phyloP scores from a whole-genome alignment of 1,140 invertebrate genomes.

The Cepaea nemoralis region DNA sequence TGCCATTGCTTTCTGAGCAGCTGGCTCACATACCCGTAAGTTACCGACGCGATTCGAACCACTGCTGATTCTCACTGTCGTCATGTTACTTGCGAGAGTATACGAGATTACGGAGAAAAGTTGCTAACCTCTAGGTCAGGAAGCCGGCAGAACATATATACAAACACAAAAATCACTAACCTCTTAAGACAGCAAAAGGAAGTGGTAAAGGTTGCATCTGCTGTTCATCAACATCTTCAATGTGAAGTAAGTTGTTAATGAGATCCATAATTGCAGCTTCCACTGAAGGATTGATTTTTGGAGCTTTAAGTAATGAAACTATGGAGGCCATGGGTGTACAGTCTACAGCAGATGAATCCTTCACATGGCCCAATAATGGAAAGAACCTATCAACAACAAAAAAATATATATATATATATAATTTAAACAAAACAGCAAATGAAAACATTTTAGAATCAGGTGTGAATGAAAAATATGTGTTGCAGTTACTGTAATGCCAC shows the following conservation, averaged over 20 bases:
- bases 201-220: background rate
- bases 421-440: background rate
- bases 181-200: background rate
- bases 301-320: slow-evolving; percentile 79
- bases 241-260: slow-evolving; percentile 83
- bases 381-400: slow-evolving; percentile 80
- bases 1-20: too few species aligned
- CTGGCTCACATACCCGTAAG: too few species aligned
- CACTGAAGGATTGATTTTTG: slow-evolving; percentile 78
- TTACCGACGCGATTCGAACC: too few species aligned
- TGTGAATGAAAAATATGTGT: too few species aligned
- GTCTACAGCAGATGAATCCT: slow-evolving; percentile 36
- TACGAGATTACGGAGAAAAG: too few species aligned
- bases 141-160: too few species aligned
- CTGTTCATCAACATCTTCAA: slow-evolving; percentile 48
- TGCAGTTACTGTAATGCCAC: too few species aligned
- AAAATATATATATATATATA: slow-evolving; percentile 2
- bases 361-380: slow-evolving; percentile 78
- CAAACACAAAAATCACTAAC: too few species aligned
- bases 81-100: too few species aligned
- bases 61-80: too few species aligned
- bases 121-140: too few species aligned
- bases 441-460: background rate
- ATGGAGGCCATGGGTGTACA: slow-evolving; percentile 77
- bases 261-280: slow-evolving; percentile 82